Evolutionary conservation across 53 echinoderm and acorn worm genomes (phyloP), one percentile per base, ranked within the genome.

Genomic region (Antedon mediterranea): DNA sequence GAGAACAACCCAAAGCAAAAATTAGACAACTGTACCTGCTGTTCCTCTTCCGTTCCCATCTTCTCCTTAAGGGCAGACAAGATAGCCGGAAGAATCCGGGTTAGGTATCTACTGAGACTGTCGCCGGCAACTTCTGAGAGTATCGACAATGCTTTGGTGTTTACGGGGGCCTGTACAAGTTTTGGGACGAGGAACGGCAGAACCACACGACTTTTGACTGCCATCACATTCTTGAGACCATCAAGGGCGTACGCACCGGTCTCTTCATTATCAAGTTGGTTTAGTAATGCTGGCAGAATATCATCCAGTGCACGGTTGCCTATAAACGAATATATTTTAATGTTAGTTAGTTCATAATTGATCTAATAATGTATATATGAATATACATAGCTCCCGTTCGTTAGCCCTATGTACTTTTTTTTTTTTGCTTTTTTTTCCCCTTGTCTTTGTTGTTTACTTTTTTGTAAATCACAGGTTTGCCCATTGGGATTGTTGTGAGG

Each of bases 221-320:
- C 84, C 97, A 97, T 97, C 71, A 97, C 97, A 76, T 98, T 88
- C 77, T 89, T 98, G 73, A 98, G 85, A 14, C 98, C 98, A 76
- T 92, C 98, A 27, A 98, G 84, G 34, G 98, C 98, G 77, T 78
- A 90, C 23, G 86, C 86, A 30, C 90, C 86, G 43, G 31, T 37
- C 30, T 77, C 85, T 27, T 82, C 83, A 41, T 88, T 90, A 29
- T 81, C 79, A 23, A 92, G 87, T 73, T 93, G 83, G 23, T 76
- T 80, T 28, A 98, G 78, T 15, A 98, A 75, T 33, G 84, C 71
- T 30, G 98, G 98, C 43, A 98, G 44, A 44, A 98, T 98, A 79
- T 98, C 98, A 71, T 98, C 98, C 3, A 98, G 79, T 3, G 92
- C 90, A 71, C 84, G 93, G 77, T 88, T 88, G 74, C 98, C 98